Base-by-base conservation (phyloP, 2,797 vertebrate species). In the Zonotrichia albicollis region DNA sequence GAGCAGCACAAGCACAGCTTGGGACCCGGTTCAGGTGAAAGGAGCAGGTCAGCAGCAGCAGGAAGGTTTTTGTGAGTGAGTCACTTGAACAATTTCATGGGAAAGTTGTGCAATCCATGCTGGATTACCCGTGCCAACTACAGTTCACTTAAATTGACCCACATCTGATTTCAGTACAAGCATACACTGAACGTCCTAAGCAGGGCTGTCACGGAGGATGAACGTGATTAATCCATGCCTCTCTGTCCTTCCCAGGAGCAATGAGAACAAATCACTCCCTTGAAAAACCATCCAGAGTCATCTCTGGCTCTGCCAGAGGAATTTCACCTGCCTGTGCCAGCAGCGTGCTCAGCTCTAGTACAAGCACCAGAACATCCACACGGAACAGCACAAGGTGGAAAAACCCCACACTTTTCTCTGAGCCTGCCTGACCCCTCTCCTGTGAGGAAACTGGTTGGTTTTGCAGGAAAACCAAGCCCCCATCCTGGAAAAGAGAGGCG, bases 301-400 rank as follows among this genome's bases (percentile, higher is more conserved):
- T 62, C 70, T 65, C 55, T 29, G 46, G 54, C 81, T 86, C 48
- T 75, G 89, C 70, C 76, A 78, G 89, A 84, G 89, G 92, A 95
- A 95, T 91, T 90, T 53, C 87, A 95, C 92, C 93, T 87, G 82
- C 75, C 45, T 26, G 58, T 81, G 90, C 89, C 90, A 96, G 82
- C 77, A 77, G 48, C 0, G 0, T 22, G 46, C 40, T 92, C 50
- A 27, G 78, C 73, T 87, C 76, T 11, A 84, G 11, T 7, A 27
- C 61, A 55, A 87, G 67, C 2, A 72, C 61, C 76, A 86, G 32
- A 73, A 75, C 43, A 55, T 13, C 75, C 58, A 70, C 77, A 45
- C 0, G 0, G 9, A 85, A 6, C 46, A 83, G 76, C 51, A 17
- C 50, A 6, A 53, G 18, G 57, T 38, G 78, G 61, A 26, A 66